A percentile compares a stretch with the other conserved stretches of the same genome.
Conservation (phyloP, 2,113 vertebrate species). For the Columba janthina region DNA sequence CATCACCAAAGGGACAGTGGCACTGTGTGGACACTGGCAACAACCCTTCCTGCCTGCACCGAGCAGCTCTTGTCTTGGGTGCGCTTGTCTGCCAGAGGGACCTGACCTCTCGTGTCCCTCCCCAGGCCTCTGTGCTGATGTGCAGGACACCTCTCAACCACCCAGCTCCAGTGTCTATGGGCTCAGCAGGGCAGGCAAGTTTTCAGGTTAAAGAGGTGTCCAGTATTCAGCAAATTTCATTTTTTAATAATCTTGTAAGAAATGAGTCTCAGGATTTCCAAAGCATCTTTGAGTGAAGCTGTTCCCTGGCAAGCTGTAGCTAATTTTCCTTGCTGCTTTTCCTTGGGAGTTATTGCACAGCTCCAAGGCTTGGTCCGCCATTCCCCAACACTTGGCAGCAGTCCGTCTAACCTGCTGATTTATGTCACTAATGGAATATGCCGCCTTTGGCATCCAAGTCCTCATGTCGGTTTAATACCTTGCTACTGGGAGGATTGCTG, state of each 20-base stretch:
- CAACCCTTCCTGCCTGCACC: neutral
- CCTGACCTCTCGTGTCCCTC: neutral
- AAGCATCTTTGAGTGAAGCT: neutral
- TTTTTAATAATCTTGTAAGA: neutral
- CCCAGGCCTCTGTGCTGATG: neutral
- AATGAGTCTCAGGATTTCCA: neutral
- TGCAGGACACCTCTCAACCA: neutral
- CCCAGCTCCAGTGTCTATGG: neutral
- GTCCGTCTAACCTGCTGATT: neutral
- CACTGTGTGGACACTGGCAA: neutral
- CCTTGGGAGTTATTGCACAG: neutral
- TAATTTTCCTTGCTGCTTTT: neutral
- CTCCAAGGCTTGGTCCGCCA: neutral
- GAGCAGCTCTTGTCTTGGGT: neutral
- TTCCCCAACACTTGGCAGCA: neutral
- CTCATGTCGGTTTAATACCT: neutral
- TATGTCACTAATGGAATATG: neutral
- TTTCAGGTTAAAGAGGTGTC: neutral
- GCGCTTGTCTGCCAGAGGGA: neutral
- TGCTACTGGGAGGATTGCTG: neutral
- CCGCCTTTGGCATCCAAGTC: neutral
- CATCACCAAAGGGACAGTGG: too few relatives aligned
- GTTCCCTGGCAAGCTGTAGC: neutral
- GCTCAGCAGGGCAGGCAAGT: neutral
- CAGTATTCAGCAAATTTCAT: neutral